phyloP scores from a whole-genome alignment of 2,113 vertebrate species.

The Tiliqua scincoides region DNA sequence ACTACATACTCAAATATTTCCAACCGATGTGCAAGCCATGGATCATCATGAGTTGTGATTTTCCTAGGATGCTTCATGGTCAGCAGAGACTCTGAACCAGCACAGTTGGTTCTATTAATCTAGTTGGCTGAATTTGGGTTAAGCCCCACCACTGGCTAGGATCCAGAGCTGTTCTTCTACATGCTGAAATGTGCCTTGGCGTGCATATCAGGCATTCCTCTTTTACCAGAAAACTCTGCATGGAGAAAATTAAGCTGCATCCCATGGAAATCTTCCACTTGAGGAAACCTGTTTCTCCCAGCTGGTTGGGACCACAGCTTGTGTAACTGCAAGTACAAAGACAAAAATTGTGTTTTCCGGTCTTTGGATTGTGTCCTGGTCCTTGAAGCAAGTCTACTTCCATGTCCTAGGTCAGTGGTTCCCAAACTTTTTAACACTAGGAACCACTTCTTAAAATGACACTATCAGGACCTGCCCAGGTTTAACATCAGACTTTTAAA shows the following conservation, averaged over 20 bases:
- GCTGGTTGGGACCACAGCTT: background rate
- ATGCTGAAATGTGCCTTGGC: background rate
- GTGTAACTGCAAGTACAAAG: background rate
- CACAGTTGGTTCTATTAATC: background rate
- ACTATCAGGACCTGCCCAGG: no score
- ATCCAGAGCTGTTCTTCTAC: background rate
- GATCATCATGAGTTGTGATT: background rate
- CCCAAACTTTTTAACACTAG: no score
- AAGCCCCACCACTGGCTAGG: background rate
- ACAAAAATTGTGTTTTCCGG: no score
- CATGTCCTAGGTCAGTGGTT: no score
- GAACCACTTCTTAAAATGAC: no score
- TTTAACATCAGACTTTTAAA: no score
- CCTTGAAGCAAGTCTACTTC: no score
- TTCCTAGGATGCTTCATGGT: background rate
- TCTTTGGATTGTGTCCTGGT: no score
- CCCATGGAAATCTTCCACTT: background rate
- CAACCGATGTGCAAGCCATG: background rate
- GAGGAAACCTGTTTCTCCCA: background rate
- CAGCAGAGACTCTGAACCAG: background rate
- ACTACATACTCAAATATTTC: background rate
- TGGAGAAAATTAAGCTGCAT: background rate
- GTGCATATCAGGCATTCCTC: background rate
- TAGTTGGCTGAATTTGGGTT: background rate
- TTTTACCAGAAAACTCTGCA: background rate